Base-by-base conservation (phyloP, 2,797 vertebrate genomes). In the Gambelia wislizenii region DNA sequence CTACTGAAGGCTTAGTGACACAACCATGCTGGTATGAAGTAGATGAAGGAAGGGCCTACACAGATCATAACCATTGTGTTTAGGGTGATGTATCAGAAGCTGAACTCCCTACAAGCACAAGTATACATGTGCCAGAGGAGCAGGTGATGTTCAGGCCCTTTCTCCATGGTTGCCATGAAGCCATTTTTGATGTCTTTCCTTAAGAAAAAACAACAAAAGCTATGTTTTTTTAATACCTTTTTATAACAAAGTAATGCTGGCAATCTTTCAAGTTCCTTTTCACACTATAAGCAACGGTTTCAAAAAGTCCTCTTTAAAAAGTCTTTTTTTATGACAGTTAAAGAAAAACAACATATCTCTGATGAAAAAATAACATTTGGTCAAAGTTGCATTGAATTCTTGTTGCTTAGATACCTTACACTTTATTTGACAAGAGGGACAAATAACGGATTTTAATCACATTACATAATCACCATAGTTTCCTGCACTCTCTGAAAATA, bases 401-500 rank as follows among this genome's bases (percentile, higher is more conserved):
- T 88, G 93, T 96, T 95, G 95, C 94, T 90, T 95, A 0, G 94
- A 75, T 95, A 95, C 93, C 85, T 87, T 91, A 76, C 74, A 76
- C 8, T 70, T 36, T 2, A 83, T 91, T 92, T 88, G 2, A 36
- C 27, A 67, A n/a, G 56, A 86, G 81, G 74, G 49, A 92, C 89
- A 95, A 90, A 84, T 88, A 79, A 72, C 9, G 72, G n/a, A 6
- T 47, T 61, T 16, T 69, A 72, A 36, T 82, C 18, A 81, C 88
- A 77, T 94, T 94, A 93, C 90, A 93, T 93, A 95, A 95, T 89
- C 69, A 88, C 89, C 72, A 91, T 85, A 1, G 30, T 77, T 86
- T 81, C 84, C 90, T 90, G 74, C 70, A 92, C 30, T 79, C 87
- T 0, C 47, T 69, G 59, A 10, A 18, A 69, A 75, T 61, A 67